These are phyloP conservation scores for Brachyhypopomus gauderio DNA, from an alignment of 2,113 vertebrate genomes.

Conservation along the genomic window DNA sequence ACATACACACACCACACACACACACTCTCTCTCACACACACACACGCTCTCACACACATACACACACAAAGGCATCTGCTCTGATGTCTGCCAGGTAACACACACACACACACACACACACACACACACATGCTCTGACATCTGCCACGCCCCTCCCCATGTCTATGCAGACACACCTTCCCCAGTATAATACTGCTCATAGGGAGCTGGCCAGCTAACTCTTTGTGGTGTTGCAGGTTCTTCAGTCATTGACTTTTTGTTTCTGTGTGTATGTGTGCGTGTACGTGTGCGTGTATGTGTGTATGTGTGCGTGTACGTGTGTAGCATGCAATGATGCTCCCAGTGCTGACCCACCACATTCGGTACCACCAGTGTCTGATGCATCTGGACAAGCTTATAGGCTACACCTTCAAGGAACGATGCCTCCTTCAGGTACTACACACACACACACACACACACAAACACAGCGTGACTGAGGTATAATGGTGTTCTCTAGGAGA, in stretches of 20 bases:
- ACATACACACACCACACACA: neutral
- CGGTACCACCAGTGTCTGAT: constrained; percentile 99
- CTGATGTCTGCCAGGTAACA: too few species aligned
- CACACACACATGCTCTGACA: too few species aligned
- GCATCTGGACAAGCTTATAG: constrained; percentile 94
- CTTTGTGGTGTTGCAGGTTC: constrained; percentile 10
- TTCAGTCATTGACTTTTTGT: constrained; percentile 6
- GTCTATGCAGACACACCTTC: too few species aligned
- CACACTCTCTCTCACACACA: too few species aligned
- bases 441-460: neutral
- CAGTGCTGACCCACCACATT: constrained; percentile 97
- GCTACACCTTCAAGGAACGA: constrained; percentile 93
- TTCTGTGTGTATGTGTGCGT: neutral
- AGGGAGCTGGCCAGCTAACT: too few species aligned
- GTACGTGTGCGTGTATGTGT: neutral
- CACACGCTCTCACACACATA: too few species aligned
- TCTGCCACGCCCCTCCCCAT: too few species aligned
- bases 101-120: too few species aligned
- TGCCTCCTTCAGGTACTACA: constrained; percentile 91
- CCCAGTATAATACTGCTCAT: too few species aligned
- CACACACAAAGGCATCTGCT: too few species aligned
- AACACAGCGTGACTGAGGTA: neutral
- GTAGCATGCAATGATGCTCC: constrained; percentile 99
- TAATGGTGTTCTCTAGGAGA: constrained; percentile 6
- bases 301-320: constrained; percentile 21